phyloP scores from a whole-genome alignment of 2,797 vertebrate genomes.

The Myiotriccus ornatus region DNA sequence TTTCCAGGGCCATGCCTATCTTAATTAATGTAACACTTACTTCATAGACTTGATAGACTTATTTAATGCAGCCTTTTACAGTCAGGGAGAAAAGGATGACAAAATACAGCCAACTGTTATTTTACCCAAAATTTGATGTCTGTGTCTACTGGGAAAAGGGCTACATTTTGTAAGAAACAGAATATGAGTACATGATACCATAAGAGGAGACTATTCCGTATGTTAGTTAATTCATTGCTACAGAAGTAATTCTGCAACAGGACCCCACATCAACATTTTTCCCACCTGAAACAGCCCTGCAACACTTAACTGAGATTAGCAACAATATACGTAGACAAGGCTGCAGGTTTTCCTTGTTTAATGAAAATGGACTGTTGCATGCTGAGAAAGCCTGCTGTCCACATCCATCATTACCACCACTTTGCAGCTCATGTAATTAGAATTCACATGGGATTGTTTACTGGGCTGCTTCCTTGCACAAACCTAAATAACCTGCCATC shows the following conservation, averaged over 20 bases:
- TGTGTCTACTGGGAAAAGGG: not conserved
- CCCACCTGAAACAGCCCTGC: not conserved
- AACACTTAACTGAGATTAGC: not conserved
- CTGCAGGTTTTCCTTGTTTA: not conserved
- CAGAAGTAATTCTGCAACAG: not conserved
- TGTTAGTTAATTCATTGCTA: not conserved
- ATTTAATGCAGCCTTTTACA: too few species aligned
- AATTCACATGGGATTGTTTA: not conserved
- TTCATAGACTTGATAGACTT: not conserved
- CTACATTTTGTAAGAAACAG: not conserved
- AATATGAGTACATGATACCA: fast-evolving
- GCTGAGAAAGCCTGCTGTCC: not conserved
- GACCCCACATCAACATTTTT: not conserved
- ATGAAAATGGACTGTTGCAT: not conserved
- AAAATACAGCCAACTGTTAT: too few species aligned
- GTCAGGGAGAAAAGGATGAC: too few species aligned
- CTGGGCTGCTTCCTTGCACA: not conserved
- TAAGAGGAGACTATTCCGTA: not conserved
- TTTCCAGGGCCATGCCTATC: not conserved
- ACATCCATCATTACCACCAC: not conserved
- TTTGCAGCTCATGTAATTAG: not conserved
- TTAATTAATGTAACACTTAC: not conserved
- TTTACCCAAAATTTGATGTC: not conserved
- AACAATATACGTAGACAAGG: not conserved
- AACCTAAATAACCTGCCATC: not conserved